Conservation (phyloP, 2,797 vertebrate genomes). For the Enteromius fasciolatus region DNA sequence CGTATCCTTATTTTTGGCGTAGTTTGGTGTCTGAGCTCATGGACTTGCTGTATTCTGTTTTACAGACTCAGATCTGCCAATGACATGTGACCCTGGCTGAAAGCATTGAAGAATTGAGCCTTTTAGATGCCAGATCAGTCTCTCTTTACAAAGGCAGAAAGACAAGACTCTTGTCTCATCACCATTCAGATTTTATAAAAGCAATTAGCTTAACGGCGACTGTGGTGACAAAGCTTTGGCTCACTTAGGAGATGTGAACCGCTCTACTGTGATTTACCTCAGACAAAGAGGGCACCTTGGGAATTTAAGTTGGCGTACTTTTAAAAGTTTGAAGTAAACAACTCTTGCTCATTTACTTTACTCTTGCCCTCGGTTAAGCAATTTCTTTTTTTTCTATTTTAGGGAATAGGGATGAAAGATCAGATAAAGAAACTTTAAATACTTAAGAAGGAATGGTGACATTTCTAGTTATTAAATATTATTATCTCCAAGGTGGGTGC, state of each 20-base stretch:
- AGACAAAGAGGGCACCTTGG: conserved; percentile 22
- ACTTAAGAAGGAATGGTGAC: background rate
- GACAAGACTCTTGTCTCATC: conserved; percentile 40
- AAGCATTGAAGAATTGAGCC: conserved; percentile 44
- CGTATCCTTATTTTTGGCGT: conserved; percentile 21
- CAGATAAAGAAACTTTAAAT: background rate
- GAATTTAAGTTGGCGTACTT: conserved; percentile 11
- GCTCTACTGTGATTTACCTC: conserved; percentile 25
- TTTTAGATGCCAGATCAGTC: conserved; percentile 6
- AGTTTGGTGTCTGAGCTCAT: conserved; percentile 34
- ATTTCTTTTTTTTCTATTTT: no score
- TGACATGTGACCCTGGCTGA: conserved; percentile 36
- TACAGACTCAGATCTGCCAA: conserved; percentile 40
- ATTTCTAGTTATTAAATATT: background rate
- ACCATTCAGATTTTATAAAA: conserved; percentile 54
- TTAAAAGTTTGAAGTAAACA: conserved; percentile 33
- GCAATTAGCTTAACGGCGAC: conserved; percentile 48
- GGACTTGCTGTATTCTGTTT: conserved; percentile 40
- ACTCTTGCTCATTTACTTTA: conserved; percentile 23
- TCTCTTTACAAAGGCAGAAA: conserved; percentile 39
- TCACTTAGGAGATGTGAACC: conserved; percentile 44
- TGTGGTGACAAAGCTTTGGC: conserved; percentile 45
- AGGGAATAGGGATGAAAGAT: no score
- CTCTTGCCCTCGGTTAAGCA: background rate
- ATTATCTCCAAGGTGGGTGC: background rate